phyloP scores from a whole-genome alignment of 2,888 invertebrate genomes.

The Erpobdella octoculata region DNA sequence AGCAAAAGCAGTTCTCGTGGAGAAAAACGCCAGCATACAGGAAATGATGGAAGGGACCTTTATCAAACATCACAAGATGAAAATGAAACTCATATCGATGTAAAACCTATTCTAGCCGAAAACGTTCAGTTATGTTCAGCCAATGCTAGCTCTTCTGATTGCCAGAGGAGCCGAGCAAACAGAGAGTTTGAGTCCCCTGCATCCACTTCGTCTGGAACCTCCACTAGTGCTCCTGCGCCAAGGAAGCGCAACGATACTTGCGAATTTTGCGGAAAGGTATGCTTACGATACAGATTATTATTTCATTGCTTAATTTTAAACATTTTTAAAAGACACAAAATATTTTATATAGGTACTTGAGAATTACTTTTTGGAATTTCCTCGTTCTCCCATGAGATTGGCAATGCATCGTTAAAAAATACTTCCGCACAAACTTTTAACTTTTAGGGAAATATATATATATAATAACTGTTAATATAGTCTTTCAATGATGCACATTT shows the following conservation, averaged over 20 bases:
- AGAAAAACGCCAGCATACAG: not conserved
- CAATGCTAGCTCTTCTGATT: not conserved
- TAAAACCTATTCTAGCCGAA: not conserved
- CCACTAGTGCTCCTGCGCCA: not conserved
- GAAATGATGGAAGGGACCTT: not conserved
- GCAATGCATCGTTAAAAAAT: not conserved
- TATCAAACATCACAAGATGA: not conserved
- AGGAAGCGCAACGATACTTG: constrained; percentile 52
- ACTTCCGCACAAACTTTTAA: not conserved
- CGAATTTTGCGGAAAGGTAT: constrained; percentile 54
- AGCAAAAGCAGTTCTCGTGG: not conserved
- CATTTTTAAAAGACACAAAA: too few species aligned
- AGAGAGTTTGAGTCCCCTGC: constrained; percentile 3
- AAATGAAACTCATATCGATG: not conserved
- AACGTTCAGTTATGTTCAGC: not conserved
- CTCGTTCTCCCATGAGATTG: not conserved
- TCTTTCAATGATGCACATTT: too few species aligned
- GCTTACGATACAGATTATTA: not conserved
- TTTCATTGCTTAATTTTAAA: too few species aligned
- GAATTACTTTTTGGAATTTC: not conserved
- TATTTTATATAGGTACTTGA: not conserved
- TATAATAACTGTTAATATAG: too few species aligned
- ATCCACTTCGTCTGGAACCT: constrained; percentile 1
- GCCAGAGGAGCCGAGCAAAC: not conserved
- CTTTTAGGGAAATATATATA: not conserved